phyloP scores from a whole-genome alignment of 2,888 invertebrate species.

The Metopia argyrocephala region DNA sequence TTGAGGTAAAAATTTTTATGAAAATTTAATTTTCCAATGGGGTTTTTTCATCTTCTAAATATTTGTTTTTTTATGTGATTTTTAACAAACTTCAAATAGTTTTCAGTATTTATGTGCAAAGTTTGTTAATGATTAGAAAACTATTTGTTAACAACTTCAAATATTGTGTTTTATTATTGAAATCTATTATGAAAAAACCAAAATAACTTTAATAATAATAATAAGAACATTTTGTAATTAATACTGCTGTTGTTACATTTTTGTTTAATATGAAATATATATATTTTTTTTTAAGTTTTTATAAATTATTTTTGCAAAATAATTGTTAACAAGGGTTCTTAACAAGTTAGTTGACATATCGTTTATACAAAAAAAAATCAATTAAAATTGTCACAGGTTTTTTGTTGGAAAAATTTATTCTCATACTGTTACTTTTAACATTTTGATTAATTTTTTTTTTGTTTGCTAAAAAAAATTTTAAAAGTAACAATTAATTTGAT shows the following conservation, averaged over 20 bases:
- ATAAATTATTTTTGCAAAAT: slow-evolving; percentile 11
- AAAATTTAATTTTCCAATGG: slow-evolving; percentile 42
- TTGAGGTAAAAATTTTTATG: no score
- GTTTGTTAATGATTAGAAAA: slow-evolving; percentile 61
- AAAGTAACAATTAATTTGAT: not conserved
- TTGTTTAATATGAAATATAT: slow-evolving; percentile 44
- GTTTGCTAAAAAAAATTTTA: not conserved
- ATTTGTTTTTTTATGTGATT: no score
- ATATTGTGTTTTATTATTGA: slow-evolving; percentile 23
- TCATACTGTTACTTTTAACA: slow-evolving; percentile 7
- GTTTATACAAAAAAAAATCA: no score
- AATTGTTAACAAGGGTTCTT: slow-evolving; percentile 58
- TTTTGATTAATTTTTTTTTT: not conserved
- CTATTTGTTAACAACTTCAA: slow-evolving; percentile 62
- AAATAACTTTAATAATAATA: not conserved
- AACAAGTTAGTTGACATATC: slow-evolving; percentile 44
- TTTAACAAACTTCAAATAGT: slow-evolving; percentile 7
- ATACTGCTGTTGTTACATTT: slow-evolving; percentile 50
- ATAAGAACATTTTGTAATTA: slow-evolving; percentile 50
- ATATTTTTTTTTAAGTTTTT: slow-evolving; percentile 26
- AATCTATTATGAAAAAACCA: slow-evolving; percentile 4
- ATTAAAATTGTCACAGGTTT: slow-evolving; percentile 40
- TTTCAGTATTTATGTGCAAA: slow-evolving; percentile 11
- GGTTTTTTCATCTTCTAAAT: no score
- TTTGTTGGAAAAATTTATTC: slow-evolving; percentile 22